A percentile compares a stretch with the other conserved stretches of the same genome.
Evolutionary conservation across 2,113 vertebrate species (phyloP).

Genomic region (Irena cyanogastra): DNA sequence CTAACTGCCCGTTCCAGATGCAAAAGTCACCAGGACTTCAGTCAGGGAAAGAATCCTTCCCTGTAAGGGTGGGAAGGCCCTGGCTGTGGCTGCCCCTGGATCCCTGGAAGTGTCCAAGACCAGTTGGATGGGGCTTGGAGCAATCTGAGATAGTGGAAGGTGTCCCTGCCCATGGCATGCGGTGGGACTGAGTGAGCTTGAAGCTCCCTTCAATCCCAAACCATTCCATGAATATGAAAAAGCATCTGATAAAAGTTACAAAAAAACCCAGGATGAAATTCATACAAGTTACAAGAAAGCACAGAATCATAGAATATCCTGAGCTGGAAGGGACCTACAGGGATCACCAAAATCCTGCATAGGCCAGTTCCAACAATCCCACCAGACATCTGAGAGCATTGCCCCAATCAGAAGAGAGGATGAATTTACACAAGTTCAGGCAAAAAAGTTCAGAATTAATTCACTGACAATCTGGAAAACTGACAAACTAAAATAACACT

Average conservation of each 20-base stretch:
- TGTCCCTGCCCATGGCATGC: neutral
- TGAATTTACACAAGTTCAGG: neutral
- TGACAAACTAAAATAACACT: neutral
- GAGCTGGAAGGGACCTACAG: neutral
- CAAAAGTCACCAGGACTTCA: neutral
- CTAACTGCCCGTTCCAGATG: neutral
- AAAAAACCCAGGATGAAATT: neutral
- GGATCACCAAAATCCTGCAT: neutral
- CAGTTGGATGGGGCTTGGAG: neutral
- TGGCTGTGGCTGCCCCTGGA: neutral
- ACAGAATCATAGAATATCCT: neutral
- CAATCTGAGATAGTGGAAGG: neutral
- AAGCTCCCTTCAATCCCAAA: neutral
- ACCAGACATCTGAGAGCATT: neutral
- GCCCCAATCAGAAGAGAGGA: neutral
- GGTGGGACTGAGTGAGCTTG: rapidly evolving
- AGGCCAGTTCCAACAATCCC: neutral
- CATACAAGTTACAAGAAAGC: neutral
- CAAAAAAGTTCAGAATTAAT: neutral
- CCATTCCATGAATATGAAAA: neutral
- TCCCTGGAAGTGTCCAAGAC: neutral
- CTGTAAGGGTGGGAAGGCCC: rapidly evolving
- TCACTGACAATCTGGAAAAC: neutral
- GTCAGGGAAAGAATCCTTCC: neutral
- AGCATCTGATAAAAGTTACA: neutral